Percentiles rank a stretch among this genome's conserved stretches.
These are phyloP conservation scores for Eulemur macaco DNA, from an alignment of 2,113 vertebrate species.

Conservation along the genomic window DNA sequence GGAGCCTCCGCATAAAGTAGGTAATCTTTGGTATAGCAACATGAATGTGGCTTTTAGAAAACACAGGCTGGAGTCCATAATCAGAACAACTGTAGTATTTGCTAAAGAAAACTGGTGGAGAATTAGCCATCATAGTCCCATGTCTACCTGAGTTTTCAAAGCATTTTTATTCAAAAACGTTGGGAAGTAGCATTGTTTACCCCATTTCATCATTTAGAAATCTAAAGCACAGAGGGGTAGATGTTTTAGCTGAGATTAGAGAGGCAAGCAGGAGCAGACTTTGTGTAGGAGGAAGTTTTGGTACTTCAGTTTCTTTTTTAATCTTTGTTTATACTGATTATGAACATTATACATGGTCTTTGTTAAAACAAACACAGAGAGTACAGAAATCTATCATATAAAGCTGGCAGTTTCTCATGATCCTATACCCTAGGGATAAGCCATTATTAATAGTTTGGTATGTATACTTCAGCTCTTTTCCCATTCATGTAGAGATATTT, in stretches of 20 bases:
- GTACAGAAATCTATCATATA: neutral
- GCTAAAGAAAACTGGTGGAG: neutral
- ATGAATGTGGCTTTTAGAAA: neutral
- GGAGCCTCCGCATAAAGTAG: conserved; percentile 94
- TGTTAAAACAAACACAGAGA: neutral
- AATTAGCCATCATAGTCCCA: neutral
- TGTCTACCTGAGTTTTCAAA: neutral
- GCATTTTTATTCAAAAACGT: neutral
- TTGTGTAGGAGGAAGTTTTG: neutral
- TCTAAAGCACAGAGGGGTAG: neutral
- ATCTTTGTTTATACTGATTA: neutral
- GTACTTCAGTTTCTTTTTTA: neutral
- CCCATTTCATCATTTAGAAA: conserved; percentile 1
- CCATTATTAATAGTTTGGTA: neutral
- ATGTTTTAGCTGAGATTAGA: neutral
- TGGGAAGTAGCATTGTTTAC: neutral
- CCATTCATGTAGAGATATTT: neutral
- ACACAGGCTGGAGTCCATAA: neutral
- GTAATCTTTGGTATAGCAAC: neutral
- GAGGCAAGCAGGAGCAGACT: neutral
- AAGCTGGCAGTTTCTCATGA: neutral
- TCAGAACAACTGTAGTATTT: neutral
- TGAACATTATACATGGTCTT: neutral
- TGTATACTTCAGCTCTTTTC: neutral
- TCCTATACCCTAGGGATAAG: neutral